Base-by-base conservation (phyloP, 2,888 invertebrate species). In the Seladonia tumulorum region DNA sequence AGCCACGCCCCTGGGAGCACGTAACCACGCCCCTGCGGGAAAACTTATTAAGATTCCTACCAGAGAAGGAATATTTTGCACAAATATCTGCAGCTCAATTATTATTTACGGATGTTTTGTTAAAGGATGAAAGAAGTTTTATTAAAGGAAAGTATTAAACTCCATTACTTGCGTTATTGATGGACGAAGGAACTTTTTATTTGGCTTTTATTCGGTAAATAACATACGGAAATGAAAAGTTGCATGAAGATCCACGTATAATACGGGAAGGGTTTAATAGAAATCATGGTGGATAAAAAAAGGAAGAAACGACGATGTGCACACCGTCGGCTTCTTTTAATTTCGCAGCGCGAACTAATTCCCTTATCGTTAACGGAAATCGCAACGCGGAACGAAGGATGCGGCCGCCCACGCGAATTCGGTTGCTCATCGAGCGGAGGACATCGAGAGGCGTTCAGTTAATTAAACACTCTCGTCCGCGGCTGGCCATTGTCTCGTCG, bases 281-380 rank as follows among this genome's bases (percentile, higher is more conserved):
- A 35, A 66, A 29, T 35, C 2, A 10, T 35, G 18, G 18, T 22
- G 35, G 35, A 16, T n/a, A 75, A 53, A 39, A 39, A 39, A 72
- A 47, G 57, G 39, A 57, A n/a, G 66, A 47, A 39, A 18, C 29
- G 39, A 16, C 60, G 10, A 22, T 29, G 7, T 42, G 7, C 53
- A 22, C 3, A 42, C 14, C 60, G 47, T 5, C n/a, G 63, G 29
- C 14, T 82, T 63, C 71, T 66, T 35, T 76, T 35, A 35, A 76
- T 83, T 76, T 35, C 47, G 18, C 22, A 45, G 60, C 49, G 22
- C 18, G 16, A 68, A 25, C 76, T 49, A 85, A 82, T 83, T 81
- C 49, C 29, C 66, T 85, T 90, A 90, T 90, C 90, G 25, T 63
- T 82, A 83, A 78, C 86, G 83, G 86, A 86, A 88, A 83, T 79